These are phyloP conservation scores for Spodoptera picta DNA, from an alignment of 2,888 invertebrate species.

Conservation along the genomic window DNA sequence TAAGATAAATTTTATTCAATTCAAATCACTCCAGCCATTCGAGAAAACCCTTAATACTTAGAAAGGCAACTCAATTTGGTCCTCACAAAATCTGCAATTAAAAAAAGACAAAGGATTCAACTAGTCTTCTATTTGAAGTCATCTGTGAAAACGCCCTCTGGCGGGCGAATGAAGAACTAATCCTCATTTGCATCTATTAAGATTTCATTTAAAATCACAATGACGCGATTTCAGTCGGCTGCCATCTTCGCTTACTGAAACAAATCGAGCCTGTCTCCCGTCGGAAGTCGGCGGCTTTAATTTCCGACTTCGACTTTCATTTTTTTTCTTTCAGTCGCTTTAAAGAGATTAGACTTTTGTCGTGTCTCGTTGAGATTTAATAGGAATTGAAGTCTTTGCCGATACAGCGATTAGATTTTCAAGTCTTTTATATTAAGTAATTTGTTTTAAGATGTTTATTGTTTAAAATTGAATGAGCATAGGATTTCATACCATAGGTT, in stretches of 20 bases:
- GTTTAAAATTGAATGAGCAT: no score
- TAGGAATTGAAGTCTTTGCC: conserved; percentile 29
- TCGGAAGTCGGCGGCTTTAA: conserved; percentile 67
- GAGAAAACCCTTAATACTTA: neutral
- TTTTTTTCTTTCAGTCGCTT: conserved; percentile 53
- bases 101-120: conserved; percentile 42
- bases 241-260: conserved; percentile 54
- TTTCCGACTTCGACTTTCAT: conserved; percentile 67
- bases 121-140: conserved; percentile 49
- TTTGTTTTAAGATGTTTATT: neutral
- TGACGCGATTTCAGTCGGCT: conserved; percentile 43
- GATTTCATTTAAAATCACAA: conserved; percentile 68
- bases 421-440: conserved; percentile 14
- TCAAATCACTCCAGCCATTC: neutral
- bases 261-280: conserved; percentile 70
- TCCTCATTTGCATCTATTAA: conserved; percentile 59
- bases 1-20: no score
- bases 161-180: conserved; percentile 50
- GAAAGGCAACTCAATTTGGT: neutral
- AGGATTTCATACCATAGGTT: no score
- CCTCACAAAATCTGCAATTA: conserved; percentile 25
- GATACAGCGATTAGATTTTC: conserved; percentile 30
- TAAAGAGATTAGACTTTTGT: conserved; percentile 58
- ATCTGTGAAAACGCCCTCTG: conserved; percentile 43
- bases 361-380: conserved; percentile 44